Percentiles rank a stretch among this genome's conserved stretches.
Conservation (phyloP, 1,140 invertebrate species). For the Atta texana region DNA sequence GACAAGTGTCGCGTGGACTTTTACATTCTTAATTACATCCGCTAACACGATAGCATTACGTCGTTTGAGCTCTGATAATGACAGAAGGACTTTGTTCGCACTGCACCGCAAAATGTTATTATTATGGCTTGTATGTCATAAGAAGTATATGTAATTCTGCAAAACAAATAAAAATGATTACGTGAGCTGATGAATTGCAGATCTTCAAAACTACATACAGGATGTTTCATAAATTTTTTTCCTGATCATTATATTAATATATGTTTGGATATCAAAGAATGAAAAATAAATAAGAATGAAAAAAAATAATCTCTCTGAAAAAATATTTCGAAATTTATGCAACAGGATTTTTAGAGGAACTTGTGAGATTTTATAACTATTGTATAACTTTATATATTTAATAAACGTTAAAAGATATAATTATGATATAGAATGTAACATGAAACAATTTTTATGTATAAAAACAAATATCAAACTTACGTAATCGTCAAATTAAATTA, state of each 20-base stretch:
- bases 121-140: slow-evolving; percentile 28
- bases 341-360: not conserved
- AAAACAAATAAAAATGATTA: slow-evolving; percentile 44
- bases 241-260: not conserved
- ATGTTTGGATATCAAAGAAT: not conserved
- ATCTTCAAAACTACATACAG: not conserved
- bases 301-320: not conserved
- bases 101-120: not conserved
- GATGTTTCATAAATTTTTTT: not conserved
- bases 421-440: not conserved
- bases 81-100: slow-evolving; percentile 3
- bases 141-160: slow-evolving; percentile 27
- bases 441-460: not conserved
- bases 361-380: not conserved
- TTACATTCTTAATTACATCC: slow-evolving; percentile 29
- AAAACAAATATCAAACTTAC: not conserved
- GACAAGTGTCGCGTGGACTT: not conserved
- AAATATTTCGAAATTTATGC: not conserved
- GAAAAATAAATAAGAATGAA: not conserved
- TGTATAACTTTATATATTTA: not conserved
- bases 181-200: slow-evolving; percentile 39
- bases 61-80: slow-evolving; percentile 22
- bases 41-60: slow-evolving; percentile 24
- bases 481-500: not conserved
- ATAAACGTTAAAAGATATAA: not conserved